Conservation (phyloP, 2,113 vertebrate species). For the Elaphurus davidianus region DNA sequence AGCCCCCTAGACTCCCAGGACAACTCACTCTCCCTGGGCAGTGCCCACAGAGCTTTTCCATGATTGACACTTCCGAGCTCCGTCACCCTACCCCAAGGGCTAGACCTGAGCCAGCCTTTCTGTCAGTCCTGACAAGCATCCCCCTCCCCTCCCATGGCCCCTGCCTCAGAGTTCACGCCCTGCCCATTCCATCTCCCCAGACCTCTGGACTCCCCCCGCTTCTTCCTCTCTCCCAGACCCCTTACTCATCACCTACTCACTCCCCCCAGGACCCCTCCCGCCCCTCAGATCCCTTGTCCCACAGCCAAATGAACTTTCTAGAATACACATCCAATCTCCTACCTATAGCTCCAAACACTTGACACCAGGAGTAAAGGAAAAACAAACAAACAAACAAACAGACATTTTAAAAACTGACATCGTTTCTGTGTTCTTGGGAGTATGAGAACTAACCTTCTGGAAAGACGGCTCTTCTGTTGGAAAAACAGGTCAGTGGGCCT, state of each 20-base stretch:
- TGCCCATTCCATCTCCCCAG: not conserved
- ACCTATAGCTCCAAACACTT: not conserved
- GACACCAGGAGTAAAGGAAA: not conserved
- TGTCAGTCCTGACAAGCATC: not conserved
- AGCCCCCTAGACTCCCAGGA: not conserved
- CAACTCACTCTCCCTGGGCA: not conserved
- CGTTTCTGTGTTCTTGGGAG: not conserved
- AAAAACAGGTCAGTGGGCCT: not conserved
- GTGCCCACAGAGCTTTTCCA: not conserved
- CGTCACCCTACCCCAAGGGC: not conserved
- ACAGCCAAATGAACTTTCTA: not conserved
- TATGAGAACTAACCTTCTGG: not conserved
- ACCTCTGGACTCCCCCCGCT: not conserved
- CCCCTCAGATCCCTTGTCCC: not conserved
- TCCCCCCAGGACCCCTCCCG: fast-evolving
- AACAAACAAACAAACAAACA: not conserved
- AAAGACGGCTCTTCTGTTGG: not conserved
- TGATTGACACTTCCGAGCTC: fast-evolving
- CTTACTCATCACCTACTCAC: not conserved
- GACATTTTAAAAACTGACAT: not conserved
- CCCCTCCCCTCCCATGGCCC: not conserved
- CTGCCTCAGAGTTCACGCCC: too few relatives aligned
- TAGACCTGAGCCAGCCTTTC: not conserved
- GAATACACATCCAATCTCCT: not conserved
- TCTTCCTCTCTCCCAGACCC: not conserved